These are phyloP conservation scores for Coracopsis vasa DNA, from an alignment of 2,113 vertebrate species.

Conservation along the genomic window DNA sequence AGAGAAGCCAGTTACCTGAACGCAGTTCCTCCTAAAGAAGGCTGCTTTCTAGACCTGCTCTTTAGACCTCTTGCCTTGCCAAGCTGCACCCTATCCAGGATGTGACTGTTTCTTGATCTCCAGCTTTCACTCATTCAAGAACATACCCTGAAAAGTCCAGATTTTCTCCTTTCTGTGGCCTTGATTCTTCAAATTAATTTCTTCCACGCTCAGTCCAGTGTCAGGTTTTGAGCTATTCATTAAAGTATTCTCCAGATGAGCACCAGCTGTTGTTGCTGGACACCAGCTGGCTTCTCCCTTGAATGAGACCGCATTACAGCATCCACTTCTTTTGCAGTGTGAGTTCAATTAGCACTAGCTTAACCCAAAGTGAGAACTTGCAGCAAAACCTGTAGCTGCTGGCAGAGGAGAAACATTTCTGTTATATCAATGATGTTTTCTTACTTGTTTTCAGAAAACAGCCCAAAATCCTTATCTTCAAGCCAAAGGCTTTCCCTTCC, in stretches of 20 bases:
- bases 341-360: background rate
- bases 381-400: background rate
- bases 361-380: background rate
- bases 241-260: background rate
- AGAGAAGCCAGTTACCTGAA: background rate
- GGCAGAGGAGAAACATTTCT: background rate
- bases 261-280: background rate
- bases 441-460: background rate
- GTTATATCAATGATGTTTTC: background rate
- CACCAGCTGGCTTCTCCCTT: background rate
- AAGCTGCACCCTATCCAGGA: background rate
- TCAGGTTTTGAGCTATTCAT: background rate
- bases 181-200: background rate
- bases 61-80: background rate
- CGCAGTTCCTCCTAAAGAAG: background rate
- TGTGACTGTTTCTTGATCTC: background rate
- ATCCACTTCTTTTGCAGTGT: background rate
- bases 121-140: background rate
- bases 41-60: background rate
- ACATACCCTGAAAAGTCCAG: background rate
- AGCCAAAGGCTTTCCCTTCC: background rate
- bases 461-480: background rate
- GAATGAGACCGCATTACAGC: background rate
- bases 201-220: background rate
- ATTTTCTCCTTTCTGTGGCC: background rate